Base-by-base conservation (phyloP, 2,888 invertebrate genomes). In the Xestia xanthographa region DNA sequence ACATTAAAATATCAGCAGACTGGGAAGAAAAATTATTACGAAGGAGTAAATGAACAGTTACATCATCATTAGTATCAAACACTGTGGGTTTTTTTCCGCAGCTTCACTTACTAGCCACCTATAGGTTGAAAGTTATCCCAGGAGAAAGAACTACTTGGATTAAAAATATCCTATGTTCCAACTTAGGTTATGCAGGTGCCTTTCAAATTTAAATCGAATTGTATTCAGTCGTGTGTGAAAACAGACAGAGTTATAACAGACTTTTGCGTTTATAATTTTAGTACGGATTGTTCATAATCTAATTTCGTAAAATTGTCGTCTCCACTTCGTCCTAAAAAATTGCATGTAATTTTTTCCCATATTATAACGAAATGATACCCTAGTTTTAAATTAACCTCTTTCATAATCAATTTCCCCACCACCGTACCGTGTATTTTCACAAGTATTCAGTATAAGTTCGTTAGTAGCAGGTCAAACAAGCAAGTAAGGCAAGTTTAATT, bases 401-500 rank as follows among this genome's bases (percentile, higher is more conserved):
- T 71, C 11, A 50, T 65, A 41, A 67, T 48, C 68, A 68, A 65
- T 48, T 43, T 34, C 34, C 48, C n/a, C 56, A 29, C 29, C 9
- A 62, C 8, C 26, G 14, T 48, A 38, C 29, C 43, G 50, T 34
- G 48, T 75, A 60, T 58, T 43, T 68, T 78, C 72, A 3, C 67
- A 43, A 67, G 67, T 66, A 68, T 62, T 66, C 75, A 72, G 69
- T 72, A 78, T 81, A 83, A 84, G 89, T 90, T 91, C 88, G 88
- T 91, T 90, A 90, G 89, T 90, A 90, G 89, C 90, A 85, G 88
- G 84, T 89, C 87, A 90, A 90, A 91, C 90, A 89, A 87, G 89
- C 87, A 89, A 86, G 89, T 88, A 88, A 86, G 78, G 81, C 81
- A 82, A 87, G 84, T 88, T 87, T 88, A 91, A 91, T 91, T 88